Conservation (phyloP, 2,113 vertebrate species). For the Sylvietta virens region DNA sequence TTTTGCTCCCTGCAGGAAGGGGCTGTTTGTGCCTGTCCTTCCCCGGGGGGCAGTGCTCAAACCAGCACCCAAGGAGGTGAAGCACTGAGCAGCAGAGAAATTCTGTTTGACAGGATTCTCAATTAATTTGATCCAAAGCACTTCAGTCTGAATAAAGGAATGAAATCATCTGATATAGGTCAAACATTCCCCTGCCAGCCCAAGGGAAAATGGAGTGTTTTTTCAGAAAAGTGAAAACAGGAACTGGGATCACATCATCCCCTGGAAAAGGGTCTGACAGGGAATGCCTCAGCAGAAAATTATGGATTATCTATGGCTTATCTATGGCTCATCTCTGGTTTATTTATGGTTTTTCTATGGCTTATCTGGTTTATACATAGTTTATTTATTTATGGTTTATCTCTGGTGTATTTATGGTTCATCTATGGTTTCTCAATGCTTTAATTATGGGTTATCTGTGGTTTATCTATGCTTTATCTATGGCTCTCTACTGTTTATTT, state of each 20-base stretch:
- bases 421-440: background rate
- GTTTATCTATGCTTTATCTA: background rate
- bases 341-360: background rate
- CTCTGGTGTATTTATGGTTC: fast-evolving
- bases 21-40: background rate
- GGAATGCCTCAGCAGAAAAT: background rate
- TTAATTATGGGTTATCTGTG: fast-evolving
- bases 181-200: background rate
- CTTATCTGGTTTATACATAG: too few species aligned
- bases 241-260: background rate
- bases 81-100: too few species aligned
- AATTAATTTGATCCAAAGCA: background rate
- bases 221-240: background rate
- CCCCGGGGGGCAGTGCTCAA: background rate
- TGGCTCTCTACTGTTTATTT: background rate
- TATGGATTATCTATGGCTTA: background rate
- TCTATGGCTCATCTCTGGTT: background rate
- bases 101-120: background rate
- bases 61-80: background rate
- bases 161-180: background rate
- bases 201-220: background rate
- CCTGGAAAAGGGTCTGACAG: background rate
- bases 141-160: background rate
- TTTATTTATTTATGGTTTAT: background rate
- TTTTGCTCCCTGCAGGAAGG: background rate